Evolutionary conservation across 2,113 vertebrate genomes (phyloP), one percentile per base, ranked within the genome.

Genomic region (Zosterops lateralis): DNA sequence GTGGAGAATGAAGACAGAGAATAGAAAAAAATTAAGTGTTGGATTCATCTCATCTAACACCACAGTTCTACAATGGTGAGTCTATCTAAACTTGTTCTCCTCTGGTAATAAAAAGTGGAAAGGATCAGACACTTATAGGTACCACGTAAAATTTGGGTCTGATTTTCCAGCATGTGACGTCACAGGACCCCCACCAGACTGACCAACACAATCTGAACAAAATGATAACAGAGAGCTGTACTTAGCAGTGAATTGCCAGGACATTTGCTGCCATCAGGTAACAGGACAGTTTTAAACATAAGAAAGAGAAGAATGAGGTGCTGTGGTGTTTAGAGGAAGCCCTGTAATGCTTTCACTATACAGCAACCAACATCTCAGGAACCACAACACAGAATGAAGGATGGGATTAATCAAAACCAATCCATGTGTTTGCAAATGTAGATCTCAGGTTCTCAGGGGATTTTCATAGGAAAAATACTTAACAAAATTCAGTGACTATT

Each of bases 391-490:
- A 87, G 64, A 26, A 83, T 15, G 32, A 81, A 73, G 42, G 47
- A 80, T 44, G 4, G 57, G 51, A 86, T 20, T 25, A 61, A 90
- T 54, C 12, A 53, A 68, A 84, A 87, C 4, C 8, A 81, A 81
- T 16, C 10, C 5, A 6, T 11, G 12, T 34, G 17, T 18, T 68
- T 54, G 15, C 2, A 6, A 82, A 84, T 29, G 48, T 10, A 68
- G 24, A 51, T 65, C 53, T 45, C 54, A 45, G 5, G 17, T 75
- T 82, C 42, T 83, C 16, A 42, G 25, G 7, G 20, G 14, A 36
- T 82, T 87, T 91, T 92, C 50, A 84, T 34, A 75, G 14, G 24
- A 78, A 92, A 86, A 84, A 48, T 34, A 38, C 47, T 58, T 54
- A 1, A 60, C 5, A 19, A 62, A 38, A 28, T 18, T 84, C 57